Base-by-base conservation (phyloP, 2,113 vertebrate species). In the Gnathonemus echidnorhynchus region DNA sequence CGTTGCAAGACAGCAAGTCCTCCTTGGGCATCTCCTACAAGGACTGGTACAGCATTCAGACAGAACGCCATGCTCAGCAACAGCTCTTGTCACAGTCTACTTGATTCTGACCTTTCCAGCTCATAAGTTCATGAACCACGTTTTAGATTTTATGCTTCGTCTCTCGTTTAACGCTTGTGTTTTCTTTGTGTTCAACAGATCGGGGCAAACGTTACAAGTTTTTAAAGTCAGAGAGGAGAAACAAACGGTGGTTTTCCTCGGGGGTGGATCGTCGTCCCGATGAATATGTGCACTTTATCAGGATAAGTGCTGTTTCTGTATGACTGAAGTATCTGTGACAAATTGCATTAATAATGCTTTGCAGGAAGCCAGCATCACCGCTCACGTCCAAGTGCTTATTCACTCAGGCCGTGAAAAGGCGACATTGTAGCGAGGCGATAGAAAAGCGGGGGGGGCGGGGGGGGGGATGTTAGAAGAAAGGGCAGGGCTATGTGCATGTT, bases 281-380 rank as follows among this genome's bases (percentile, higher is more conserved):
- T 93, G 94, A 96, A 96, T 95, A 95, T 93, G 95, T 95, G 95
- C 92, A 95, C 94, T 96, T 95, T 95, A 95, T 96, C 94, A 94
- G 95, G 95, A 96, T 94, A 80, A 92, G 93, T 92, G 91, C 93
- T 17, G 15, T 95, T 95, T 95, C 91, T 95, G 91, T 93, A 94
- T 92, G 91, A 92, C 94, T 1, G 91, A 92, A 93, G 93, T 92
- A 94, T 93, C 93, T 92, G 62, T 31, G 94, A 95, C 94, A 92
- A 94, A 93, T 95, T 93, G 94, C 94, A 94, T 95, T 94, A 95
- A 94, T 53, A 95, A 95, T 89, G 93, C 94, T 95, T 90, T 92
- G 93, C 95, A 94, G 95, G 96, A 96, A 95, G 92, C 90, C 92
- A 27, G 39, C 42, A 27, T 31, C 85, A n/a, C 10, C 93, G 92